Evolutionary conservation across 2,888 invertebrate species (phyloP), one percentile per base, ranked within the genome.

Genomic region (Apodemia duryi): DNA sequence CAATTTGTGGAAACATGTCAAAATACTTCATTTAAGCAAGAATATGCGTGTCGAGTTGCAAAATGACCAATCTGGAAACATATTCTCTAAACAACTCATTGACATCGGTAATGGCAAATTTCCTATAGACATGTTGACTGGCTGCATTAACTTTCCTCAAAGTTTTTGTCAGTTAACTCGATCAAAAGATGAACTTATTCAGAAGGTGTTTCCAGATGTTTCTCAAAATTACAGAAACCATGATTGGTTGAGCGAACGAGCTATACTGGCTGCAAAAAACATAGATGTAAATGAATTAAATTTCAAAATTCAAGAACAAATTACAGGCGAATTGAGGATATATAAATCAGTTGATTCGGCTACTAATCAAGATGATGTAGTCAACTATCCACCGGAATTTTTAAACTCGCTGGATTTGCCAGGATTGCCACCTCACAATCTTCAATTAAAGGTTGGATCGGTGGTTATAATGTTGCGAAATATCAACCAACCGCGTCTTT

Each of bases 301-400:
- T 71, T 70, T 69, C 6, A 69, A 66, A 63, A 75, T 75, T 70
- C 75, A 73, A 72, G 60, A 73, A 13, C 1, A 70, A 61, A 70
- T 75, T 68, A 6, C 70, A 28, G 76, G 75, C 64, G 71, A 75
- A 66, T 68, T 66, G 69, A 67, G 35, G 69, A 70, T 38, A 66
- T 76, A 70, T 57, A 77, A 78, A 76, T 79, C 77, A 67, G 69
- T 77, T 70, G 71, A 74, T 68, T 62, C 71, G 9, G 71, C 63
- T 65, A 76, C 71, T 67, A 74, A 76, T 35, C 67, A 74, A 70
- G 73, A 77, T 75, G 78, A 77, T 63, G 74, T 70, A 6, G 73
- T 73, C 57, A 76, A 77, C 72, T 78, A 76, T 74, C 76, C 76
- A 66, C 60, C 72, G 10, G 75, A 77, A 70, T 76, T 76, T 75